Conservation (phyloP, 2,797 vertebrate species). For the Channallabes apus region DNA sequence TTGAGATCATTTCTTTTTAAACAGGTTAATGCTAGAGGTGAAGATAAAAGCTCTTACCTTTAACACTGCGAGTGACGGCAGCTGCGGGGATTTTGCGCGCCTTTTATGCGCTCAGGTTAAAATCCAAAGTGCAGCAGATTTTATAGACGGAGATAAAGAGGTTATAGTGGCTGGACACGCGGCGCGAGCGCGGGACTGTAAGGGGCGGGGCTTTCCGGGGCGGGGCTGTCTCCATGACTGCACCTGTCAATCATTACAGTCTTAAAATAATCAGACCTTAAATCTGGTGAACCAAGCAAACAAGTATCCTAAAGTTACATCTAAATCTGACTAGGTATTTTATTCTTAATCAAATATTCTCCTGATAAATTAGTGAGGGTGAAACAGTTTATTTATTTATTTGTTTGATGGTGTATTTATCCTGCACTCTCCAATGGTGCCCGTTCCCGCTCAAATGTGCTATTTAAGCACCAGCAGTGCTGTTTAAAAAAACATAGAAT, state of each 20-base stretch:
- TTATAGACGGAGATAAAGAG: neutral
- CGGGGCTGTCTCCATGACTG: neutral
- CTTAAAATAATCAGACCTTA: neutral
- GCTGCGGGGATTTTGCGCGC: neutral
- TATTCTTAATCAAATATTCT: neutral
- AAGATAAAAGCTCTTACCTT: neutral
- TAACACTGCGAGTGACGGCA: neutral
- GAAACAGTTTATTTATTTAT: neutral
- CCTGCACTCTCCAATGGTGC: neutral
- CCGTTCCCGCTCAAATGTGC: neutral
- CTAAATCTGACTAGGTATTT: neutral
- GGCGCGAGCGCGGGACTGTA: neutral
- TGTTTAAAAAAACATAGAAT: neutral
- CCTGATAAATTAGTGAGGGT: neutral
- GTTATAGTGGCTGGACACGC: neutral
- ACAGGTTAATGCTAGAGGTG: neutral
- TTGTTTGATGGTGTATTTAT: neutral
- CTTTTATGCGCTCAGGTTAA: neutral
- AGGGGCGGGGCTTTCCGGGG: neutral
- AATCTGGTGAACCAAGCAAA: neutral
- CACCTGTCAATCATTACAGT: constrained; percentile 10
- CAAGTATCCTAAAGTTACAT: neutral
- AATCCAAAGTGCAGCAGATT: neutral
- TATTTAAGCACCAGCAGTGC: neutral
- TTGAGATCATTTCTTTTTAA: too few species aligned